Evolutionary conservation across 1,140 invertebrate species (phyloP).

Genomic region (Varroa destructor): DNA sequence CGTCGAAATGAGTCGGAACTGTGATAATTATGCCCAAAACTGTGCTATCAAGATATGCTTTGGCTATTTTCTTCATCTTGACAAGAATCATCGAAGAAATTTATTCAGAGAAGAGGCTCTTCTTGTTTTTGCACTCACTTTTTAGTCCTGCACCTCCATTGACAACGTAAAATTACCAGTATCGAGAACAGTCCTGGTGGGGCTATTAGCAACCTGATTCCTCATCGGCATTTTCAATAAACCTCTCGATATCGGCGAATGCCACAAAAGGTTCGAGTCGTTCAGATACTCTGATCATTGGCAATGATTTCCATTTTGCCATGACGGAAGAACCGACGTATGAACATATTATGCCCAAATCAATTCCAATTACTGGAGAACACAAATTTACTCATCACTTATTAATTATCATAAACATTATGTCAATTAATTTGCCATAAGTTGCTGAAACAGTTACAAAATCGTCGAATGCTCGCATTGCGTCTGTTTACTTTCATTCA

Average conservation of each 20-base stretch:
- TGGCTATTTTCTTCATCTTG: conserved; percentile 61
- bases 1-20: conserved; percentile 68
- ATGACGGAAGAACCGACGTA: conserved; percentile 44
- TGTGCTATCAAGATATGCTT: conserved; percentile 48
- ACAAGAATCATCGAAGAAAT: conserved; percentile 69
- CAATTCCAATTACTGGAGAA: conserved; percentile 42
- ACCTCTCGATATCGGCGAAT: conserved; percentile 59
- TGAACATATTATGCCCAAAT: conserved; percentile 47
- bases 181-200: conserved; percentile 49
- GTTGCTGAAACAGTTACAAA: no score
- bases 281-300: conserved; percentile 49
- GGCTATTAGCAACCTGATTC: conserved; percentile 46
- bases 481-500: no score
- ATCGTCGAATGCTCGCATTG: no score
- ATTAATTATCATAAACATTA: no score
- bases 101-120: conserved; percentile 66
- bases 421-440: no score
- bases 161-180: conserved; percentile 42
- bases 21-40: conserved; percentile 47
- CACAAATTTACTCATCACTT: conserved; percentile 4
- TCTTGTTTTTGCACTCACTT: conserved; percentile 64
- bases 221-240: conserved; percentile 73
- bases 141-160: conserved; percentile 37
- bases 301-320: conserved; percentile 50
- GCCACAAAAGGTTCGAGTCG: conserved; percentile 48